Base-by-base conservation (phyloP, 2,113 vertebrate genomes). In the Nymphicus hollandicus region DNA sequence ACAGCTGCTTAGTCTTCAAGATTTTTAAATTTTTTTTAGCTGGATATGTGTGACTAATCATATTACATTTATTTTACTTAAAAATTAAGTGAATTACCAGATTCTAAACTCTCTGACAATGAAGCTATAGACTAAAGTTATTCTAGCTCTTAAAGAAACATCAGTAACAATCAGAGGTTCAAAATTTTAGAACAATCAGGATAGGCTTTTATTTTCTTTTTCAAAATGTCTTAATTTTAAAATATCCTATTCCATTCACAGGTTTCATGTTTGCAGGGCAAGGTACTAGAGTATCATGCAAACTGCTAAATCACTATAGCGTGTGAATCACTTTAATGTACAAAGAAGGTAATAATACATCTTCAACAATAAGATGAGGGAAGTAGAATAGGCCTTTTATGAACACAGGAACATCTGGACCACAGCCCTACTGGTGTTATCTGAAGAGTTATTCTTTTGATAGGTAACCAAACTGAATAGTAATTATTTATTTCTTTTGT, bases 301-400 rank as follows among this genome's bases (percentile, higher is more conserved):
- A 68, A n/a, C 5, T 64, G 6, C 43, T 58, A 28, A 85, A 10
- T 72, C 53, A 49, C 27, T 85, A 10, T 7, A 31, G 5, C 9
- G n/a, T 43, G 14, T 43, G 15, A 39, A 78, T n/a, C n/a, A 35
- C 11, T 43, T 81, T 78, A 4, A 44, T 3, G 4, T 43, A 69
- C 13, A 58, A 37, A 17, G 65, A 83, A 44, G 6, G 5, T 44
- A 69, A 64, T 58, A 69, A 25, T 17, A 16, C 0, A 0, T 39
- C 20, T 73, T 78, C 53, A 44, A 3, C 17, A 78, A 9, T 47
- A 56, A 66, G 25, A 16, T 4, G 17, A 7, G 3, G 53, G 27
- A 81, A 76, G 17, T 10, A 61, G 13, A 69, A 23, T 13, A 39
- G 2, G 2, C 10, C 13, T 85, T 81, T 53, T 53, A 64, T 18